Conservation (phyloP, 2,888 invertebrate genomes). For the Loripinus fragilis region DNA sequence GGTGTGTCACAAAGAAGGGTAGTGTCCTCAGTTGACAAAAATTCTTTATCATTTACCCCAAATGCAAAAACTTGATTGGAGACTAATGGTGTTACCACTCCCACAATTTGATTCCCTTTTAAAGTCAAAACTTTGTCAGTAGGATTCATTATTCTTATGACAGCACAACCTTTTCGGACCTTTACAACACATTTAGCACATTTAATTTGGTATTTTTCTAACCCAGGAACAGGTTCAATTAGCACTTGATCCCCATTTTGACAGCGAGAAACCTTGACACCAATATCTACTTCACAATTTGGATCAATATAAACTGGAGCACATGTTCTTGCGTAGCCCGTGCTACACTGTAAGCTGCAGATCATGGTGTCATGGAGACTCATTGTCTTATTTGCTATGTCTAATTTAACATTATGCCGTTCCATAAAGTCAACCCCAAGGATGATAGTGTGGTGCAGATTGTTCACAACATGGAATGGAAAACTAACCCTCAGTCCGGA, state of each 20-base stretch:
- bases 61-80: neutral
- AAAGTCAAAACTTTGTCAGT: neutral
- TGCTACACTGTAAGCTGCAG: too few species aligned
- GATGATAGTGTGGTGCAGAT: neutral
- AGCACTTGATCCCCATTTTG: constrained; percentile 20
- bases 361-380: neutral
- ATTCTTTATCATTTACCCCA: too few species aligned
- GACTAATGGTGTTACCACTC: neutral
- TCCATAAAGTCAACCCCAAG: constrained; percentile 1
- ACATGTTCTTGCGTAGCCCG: neutral
- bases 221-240: constrained; percentile 15
- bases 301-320: neutral
- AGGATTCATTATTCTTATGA: constrained; percentile 21
- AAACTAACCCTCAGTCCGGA: neutral
- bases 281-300: neutral
- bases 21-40: neutral
- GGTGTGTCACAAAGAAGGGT: neutral
- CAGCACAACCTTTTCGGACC: neutral
- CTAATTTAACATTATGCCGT: neutral
- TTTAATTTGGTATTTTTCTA: constrained; percentile 5
- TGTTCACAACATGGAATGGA: neutral
- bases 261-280: neutral
- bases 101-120: neutral
- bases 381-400: neutral
- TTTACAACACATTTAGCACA: constrained; percentile 8